Evolutionary conservation across 1,140 invertebrate genomes (phyloP).

Genomic region (Mya arenaria): DNA sequence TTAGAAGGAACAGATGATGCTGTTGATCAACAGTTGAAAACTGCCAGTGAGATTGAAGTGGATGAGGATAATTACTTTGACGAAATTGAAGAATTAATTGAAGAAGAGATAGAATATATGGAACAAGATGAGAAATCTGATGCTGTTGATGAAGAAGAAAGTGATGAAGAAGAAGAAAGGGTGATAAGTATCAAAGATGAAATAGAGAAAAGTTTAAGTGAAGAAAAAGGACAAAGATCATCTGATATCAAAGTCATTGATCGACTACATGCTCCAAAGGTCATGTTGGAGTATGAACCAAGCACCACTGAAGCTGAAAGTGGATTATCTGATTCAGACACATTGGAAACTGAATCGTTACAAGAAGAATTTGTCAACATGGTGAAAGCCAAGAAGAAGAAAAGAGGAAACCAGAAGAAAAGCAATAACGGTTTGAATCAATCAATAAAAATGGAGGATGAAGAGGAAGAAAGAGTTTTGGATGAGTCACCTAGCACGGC

Average conservation of each 20-base stretch:
- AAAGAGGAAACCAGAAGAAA: background rate
- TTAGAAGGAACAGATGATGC: constrained; percentile 34
- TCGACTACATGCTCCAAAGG: constrained; percentile 37
- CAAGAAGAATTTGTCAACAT: constrained; percentile 7
- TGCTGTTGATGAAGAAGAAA: background rate
- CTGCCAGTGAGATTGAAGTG: constrained; percentile 36
- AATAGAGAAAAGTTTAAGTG: constrained; percentile 30
- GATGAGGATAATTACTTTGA: constrained; percentile 30
- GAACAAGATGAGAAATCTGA: background rate
- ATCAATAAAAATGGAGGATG: background rate
- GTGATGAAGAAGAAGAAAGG: background rate
- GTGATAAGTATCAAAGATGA: constrained; percentile 1
- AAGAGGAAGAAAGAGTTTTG: constrained; percentile 30
- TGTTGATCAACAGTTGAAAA: constrained; percentile 21
- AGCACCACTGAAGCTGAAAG: constrained; percentile 45
- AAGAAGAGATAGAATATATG: constrained; percentile 17
- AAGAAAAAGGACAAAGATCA: background rate
- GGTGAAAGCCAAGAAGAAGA: background rate
- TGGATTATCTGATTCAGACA: constrained; percentile 21
- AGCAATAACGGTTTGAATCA: constrained; percentile 5
- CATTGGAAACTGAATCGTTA: constrained; percentile 34
- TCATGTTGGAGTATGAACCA: constrained; percentile 48
- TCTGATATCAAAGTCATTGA: constrained; percentile 21
- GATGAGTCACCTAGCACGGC: constrained; percentile 12
- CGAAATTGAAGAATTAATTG: constrained; percentile 42